phyloP scores from a whole-genome alignment of 2,888 invertebrate genomes.

The Allophyes oxyacanthae region DNA sequence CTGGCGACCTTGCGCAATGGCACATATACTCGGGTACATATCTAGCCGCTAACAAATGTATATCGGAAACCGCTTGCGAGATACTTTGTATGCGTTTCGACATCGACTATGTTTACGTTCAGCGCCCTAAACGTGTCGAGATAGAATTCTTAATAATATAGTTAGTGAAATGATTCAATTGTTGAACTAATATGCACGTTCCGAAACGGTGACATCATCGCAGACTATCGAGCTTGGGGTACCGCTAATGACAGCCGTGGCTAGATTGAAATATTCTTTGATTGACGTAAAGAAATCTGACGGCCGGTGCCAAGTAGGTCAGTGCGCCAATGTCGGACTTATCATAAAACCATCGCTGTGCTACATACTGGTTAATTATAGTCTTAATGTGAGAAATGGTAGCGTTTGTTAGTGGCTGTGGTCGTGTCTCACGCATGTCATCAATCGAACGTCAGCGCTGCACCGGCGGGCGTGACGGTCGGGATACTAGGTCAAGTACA shows the following conservation, averaged over 20 bases:
- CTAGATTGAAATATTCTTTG: conserved; percentile 75
- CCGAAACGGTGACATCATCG: conserved; percentile 74
- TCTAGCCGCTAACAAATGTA: conserved; percentile 77
- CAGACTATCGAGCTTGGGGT: conserved; percentile 41
- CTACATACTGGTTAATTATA: conserved; percentile 67
- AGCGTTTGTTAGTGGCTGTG: conserved; percentile 54
- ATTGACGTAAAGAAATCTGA: conserved; percentile 78
- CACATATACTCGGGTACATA: conserved; percentile 73
- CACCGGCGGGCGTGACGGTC: conserved; percentile 75
- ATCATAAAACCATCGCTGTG: conserved; percentile 73
- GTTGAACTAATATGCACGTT: conserved; percentile 62
- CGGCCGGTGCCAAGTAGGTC: conserved; percentile 81
- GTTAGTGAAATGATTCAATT: conserved; percentile 61
- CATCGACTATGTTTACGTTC: conserved; percentile 68
- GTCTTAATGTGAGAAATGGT: conserved; percentile 66
- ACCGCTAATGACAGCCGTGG: conserved; percentile 50
- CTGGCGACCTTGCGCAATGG: conserved; percentile 85
- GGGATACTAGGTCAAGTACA: conserved; percentile 88
- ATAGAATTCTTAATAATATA: conserved; percentile 59
- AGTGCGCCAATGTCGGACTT: conserved; percentile 84
- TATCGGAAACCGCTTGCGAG: conserved; percentile 83
- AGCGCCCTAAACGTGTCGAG: conserved; percentile 68
- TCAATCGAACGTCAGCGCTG: conserved; percentile 73
- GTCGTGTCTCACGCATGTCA: conserved; percentile 73
- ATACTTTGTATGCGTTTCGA: conserved; percentile 78